A percentile compares a stretch with the other conserved stretches of the same genome.
These are phyloP conservation scores for Ploceus nigricollis DNA, from an alignment of 2,113 vertebrate species.

Conservation along the genomic window DNA sequence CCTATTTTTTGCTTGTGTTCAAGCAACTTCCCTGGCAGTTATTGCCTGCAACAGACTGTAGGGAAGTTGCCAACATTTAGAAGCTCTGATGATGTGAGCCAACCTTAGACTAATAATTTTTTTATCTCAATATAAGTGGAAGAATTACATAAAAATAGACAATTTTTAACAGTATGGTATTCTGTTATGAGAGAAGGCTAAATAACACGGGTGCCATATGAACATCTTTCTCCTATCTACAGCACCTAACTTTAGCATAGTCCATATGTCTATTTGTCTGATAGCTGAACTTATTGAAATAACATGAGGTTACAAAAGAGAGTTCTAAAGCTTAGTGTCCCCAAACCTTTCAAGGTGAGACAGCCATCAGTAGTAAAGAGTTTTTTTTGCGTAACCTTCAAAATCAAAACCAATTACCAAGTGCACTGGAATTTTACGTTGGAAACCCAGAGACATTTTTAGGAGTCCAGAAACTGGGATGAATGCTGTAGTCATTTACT, in stretches of 20 bases:
- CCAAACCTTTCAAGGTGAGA: conserved; percentile 43
- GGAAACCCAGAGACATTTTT: background rate
- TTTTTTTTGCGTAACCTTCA: background rate
- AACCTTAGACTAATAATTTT: conserved; percentile 84
- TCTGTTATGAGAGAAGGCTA: conserved; percentile 74
- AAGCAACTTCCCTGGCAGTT: conserved; percentile 80
- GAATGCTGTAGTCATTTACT: background rate
- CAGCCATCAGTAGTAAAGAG: background rate
- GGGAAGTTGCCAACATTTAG: conserved; percentile 78
- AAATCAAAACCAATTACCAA: background rate
- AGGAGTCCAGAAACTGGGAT: background rate
- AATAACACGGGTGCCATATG: conserved; percentile 67
- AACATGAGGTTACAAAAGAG: conserved; percentile 55
- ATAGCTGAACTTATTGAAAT: conserved; percentile 73
- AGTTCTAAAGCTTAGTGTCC: conserved; percentile 38
- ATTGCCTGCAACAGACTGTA: conserved; percentile 79
- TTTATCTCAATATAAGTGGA: conserved; percentile 83
- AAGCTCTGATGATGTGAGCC: conserved; percentile 80
- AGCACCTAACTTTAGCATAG: conserved; percentile 79
- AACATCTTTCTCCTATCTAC: conserved; percentile 72
- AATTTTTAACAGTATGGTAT: conserved; percentile 78
- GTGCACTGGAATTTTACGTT: background rate
- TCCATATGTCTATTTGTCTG: conserved; percentile 82
- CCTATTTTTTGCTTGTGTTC: conserved; percentile 76
- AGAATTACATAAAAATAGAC: conserved; percentile 84